phyloP scores from a whole-genome alignment of 2,797 vertebrate species.

The Botia kubotai region DNA sequence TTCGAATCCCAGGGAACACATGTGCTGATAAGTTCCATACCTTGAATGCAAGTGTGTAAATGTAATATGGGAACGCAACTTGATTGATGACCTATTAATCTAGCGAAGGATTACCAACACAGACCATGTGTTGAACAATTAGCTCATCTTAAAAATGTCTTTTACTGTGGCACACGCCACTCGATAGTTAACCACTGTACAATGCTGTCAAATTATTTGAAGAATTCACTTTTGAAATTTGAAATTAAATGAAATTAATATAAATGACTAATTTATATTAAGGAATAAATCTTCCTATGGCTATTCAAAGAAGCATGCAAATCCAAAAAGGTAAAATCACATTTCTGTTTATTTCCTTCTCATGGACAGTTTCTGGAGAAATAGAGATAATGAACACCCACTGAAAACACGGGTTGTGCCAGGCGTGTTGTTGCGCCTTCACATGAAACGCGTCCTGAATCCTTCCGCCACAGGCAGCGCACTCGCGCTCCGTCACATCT shows the following conservation, averaged over 20 bases:
- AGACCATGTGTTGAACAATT: background rate
- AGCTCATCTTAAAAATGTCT: background rate
- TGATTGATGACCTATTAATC: background rate
- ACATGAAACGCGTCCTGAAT: constrained; percentile 84
- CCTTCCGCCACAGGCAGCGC: constrained; percentile 83
- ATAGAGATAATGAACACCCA: constrained; percentile 71
- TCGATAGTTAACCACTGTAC: background rate
- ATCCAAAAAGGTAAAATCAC: background rate
- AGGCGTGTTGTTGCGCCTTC: constrained; percentile 86
- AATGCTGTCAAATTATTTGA: no score
- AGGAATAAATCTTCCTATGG: background rate
- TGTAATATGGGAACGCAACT: no score
- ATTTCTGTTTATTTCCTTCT: background rate
- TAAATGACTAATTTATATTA: background rate
- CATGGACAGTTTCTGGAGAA: background rate
- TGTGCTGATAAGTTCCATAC: no score
- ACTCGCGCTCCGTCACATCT: constrained; percentile 83
- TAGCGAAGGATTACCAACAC: background rate
- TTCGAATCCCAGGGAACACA: background rate
- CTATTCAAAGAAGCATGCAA: background rate
- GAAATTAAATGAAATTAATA: no score
- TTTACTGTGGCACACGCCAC: background rate
- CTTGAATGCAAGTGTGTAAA: no score
- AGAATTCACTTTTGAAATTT: no score
- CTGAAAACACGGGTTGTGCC: constrained; percentile 92